Conservation (phyloP, 2,113 vertebrate species). For the Gallinago paraguaiae region DNA sequence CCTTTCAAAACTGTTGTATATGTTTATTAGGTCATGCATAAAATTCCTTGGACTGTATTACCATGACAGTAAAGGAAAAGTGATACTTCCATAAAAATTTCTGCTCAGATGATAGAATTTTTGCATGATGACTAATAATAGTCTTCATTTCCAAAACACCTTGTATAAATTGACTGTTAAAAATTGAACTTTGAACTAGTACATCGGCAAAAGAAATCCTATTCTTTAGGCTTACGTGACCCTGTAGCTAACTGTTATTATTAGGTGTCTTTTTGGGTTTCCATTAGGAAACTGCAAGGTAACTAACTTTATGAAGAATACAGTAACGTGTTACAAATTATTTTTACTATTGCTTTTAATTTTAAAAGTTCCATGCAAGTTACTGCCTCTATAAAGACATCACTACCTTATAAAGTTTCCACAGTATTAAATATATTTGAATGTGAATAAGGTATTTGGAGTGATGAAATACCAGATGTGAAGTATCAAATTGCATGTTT, state of each 20-base stretch:
- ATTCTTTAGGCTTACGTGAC: not conserved
- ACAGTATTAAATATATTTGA: constrained; percentile 58
- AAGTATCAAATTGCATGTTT: constrained; percentile 82
- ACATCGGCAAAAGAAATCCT: not conserved
- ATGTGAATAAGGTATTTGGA: constrained; percentile 58
- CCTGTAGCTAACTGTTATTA: not conserved
- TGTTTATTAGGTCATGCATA: not conserved
- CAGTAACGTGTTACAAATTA: constrained; percentile 43
- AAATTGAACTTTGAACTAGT: not conserved
- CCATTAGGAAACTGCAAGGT: not conserved
- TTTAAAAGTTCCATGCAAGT: constrained; percentile 50
- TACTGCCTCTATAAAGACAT: constrained; percentile 67
- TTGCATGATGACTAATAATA: not conserved
- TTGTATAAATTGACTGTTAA: constrained; percentile 1
- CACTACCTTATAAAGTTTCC: constrained; percentile 70
- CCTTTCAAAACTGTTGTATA: not conserved
- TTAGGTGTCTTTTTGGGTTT: not conserved
- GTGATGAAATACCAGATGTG: constrained; percentile 75
- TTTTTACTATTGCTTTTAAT: constrained; percentile 63
- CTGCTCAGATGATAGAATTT: constrained; percentile 8
- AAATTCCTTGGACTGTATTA: not conserved
- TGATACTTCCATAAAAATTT: not conserved
- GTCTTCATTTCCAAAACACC: constrained; percentile 30
- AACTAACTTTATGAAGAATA: constrained; percentile 54
- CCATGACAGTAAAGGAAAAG: not conserved